Base-by-base conservation (phyloP, 2,888 invertebrate species). In the Hesperia comma region DNA sequence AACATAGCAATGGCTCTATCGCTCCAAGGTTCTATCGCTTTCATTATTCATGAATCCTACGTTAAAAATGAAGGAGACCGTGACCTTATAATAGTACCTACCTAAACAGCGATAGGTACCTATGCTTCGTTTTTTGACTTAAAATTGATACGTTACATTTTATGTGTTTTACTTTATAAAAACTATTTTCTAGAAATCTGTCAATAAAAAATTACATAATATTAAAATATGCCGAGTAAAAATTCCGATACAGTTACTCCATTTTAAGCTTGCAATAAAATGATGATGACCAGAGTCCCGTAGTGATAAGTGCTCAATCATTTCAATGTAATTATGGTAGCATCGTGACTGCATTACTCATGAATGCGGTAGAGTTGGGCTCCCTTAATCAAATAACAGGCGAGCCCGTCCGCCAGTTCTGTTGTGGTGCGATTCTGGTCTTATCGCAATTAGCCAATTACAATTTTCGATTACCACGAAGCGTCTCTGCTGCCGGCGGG, bases 401-500 rank as follows among this genome's bases (percentile, higher is more conserved):
- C 53, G n/a, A 57, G 49, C 26, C 51, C 19, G 53, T 40, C 53
- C 58, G 5, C 63, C n/a, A 46, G 40, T n/a, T n/a, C 63, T 51
- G 64, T 58, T 43, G 72, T 70, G 71, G 75, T 72, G 74, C 75
- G 58, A 53, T 58, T 78, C 75, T 78, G 75, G 69, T 49, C 63
- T 63, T 77, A 73, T 74, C 74, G 72, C 79, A 87, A 87, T 88
- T 86, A 86, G 81, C 79, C 79, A 84, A 86, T 84, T 81, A 84
- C 81, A 85, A 86, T 88, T 87, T 89, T 87, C 84, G 86, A 87
- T 88, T 87, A 86, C 79, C 76, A 78, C 76, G 75, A 74, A 82
- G 82, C 85, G 80, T 85, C 81, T 81, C 82, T 75, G 74, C 74
- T 72, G 76, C 75, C 73, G 80, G 76, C 77, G 75, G 77, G 74